Percentiles rank a stretch among this genome's conserved stretches.
Evolutionary conservation across 92 coral and sea anemone species (phyloP).

Genomic region (Epizoanthus ramosus): DNA sequence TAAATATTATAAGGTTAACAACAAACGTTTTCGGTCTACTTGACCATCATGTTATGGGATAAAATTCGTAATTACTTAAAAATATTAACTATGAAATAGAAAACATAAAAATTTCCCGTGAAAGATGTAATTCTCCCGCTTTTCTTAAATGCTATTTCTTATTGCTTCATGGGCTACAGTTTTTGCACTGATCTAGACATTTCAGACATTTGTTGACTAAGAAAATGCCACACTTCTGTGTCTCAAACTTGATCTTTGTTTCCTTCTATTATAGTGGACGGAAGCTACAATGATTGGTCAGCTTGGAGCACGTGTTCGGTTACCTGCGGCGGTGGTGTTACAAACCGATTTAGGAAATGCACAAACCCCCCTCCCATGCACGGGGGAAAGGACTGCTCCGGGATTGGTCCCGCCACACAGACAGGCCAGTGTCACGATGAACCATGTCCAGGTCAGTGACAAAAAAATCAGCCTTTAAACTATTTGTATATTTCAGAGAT

Average conservation of each 20-base stretch:
- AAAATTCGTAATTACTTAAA: too few species aligned
- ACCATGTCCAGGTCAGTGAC: constrained; percentile 88
- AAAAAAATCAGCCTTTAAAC: too few species aligned
- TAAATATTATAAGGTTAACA: too few species aligned
- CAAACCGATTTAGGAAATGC: constrained; percentile 84
- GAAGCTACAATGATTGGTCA: constrained; percentile 87
- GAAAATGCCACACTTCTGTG: neutral
- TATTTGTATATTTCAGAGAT: too few species aligned
- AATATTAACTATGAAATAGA: too few species aligned
- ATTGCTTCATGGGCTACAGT: neutral
- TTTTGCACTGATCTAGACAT: too few species aligned
- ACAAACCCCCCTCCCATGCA: constrained; percentile 87
- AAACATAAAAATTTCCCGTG: too few species aligned
- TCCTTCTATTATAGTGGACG: constrained; percentile 70
- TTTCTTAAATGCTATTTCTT: neutral
- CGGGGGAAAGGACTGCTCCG: constrained; percentile 93
- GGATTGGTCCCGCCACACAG: constrained; percentile 87
- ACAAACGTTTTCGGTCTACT: too few species aligned
- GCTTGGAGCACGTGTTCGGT: constrained; percentile 97
- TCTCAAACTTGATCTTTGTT: neutral
- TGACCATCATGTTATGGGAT: too few species aligned
- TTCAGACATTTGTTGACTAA: too few species aligned
- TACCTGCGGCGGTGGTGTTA: constrained; percentile 95
- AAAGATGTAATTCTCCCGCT: neutral
- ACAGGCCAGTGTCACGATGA: constrained; percentile 85